phyloP scores from a whole-genome alignment of 2,113 vertebrate species.

The Cyrtonyx montezumae region DNA sequence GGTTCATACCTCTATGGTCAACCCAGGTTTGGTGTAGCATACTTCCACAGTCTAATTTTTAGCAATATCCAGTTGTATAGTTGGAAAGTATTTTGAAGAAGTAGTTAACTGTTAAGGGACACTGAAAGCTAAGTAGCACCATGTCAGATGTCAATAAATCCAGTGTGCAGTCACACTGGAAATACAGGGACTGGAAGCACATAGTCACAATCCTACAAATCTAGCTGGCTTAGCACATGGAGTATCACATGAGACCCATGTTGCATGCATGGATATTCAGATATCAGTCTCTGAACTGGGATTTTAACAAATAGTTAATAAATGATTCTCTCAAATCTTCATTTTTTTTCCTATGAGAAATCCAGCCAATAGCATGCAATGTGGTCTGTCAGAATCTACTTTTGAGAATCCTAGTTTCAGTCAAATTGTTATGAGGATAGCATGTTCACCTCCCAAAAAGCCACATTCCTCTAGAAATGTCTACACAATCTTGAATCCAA shows the following conservation, averaged over 20 bases:
- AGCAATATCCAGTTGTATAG: rapidly evolving
- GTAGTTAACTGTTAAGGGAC: neutral
- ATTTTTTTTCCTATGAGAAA: neutral
- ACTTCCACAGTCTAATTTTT: neutral
- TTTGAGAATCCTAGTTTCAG: neutral
- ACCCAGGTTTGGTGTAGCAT: rapidly evolving
- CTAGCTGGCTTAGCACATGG: neutral
- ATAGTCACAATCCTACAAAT: rapidly evolving
- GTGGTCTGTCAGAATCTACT: neutral
- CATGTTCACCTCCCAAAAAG: rapidly evolving
- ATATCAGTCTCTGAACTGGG: neutral
- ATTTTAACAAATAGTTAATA: neutral
- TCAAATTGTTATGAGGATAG: neutral
- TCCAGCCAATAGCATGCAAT: neutral
- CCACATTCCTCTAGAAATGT: neutral
- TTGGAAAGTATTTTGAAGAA: neutral
- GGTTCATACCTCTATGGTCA: neutral
- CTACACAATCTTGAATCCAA: neutral
- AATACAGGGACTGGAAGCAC: neutral
- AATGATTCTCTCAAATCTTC: neutral
- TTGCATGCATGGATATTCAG: neutral
- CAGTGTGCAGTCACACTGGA: neutral
- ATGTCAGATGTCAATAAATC: neutral
- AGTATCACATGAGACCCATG: neutral
- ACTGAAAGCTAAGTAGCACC: neutral